Evolutionary conservation across 2,797 vertebrate genomes (phyloP).

Genomic region (Ptychobarbus kaznakovi): DNA sequence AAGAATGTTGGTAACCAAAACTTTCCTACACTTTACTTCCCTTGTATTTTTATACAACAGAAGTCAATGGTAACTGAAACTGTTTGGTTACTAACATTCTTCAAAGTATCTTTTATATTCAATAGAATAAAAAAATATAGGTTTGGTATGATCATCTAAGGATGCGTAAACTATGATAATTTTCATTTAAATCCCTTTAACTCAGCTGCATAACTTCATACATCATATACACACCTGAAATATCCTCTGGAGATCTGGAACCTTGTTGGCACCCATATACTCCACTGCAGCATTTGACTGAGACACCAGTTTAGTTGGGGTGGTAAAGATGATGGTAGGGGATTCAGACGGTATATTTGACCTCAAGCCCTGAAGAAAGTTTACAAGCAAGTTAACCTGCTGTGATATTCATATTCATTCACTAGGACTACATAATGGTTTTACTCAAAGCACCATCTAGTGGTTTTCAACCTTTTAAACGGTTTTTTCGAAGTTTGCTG

Average conservation of each 20-base stretch:
- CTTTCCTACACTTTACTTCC: background rate
- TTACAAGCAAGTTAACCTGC: background rate
- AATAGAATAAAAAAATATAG: background rate
- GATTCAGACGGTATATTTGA: slow-evolving; percentile 79
- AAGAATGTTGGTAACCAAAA: background rate
- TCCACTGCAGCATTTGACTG: slow-evolving; percentile 71
- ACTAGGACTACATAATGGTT: background rate
- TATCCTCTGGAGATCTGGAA: slow-evolving; percentile 88
- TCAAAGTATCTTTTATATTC: background rate
- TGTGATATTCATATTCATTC: background rate
- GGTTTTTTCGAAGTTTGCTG: background rate
- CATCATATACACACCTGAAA: slow-evolving; percentile 86
- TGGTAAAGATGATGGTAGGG: slow-evolving; percentile 83
- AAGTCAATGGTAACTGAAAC: background rate
- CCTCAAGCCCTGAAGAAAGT: slow-evolving; percentile 84
- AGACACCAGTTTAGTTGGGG: slow-evolving; percentile 85
- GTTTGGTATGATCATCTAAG: background rate
- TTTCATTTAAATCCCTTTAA: background rate
- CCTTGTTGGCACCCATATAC: slow-evolving; percentile 83
- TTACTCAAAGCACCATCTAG: background rate
- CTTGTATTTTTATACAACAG: background rate
- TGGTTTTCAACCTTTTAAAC: background rate
- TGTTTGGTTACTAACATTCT: background rate
- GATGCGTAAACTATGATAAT: background rate
- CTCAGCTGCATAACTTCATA: background rate